phyloP scores from a whole-genome alignment of 2,888 invertebrate genomes.

The Corythucha ciliata region DNA sequence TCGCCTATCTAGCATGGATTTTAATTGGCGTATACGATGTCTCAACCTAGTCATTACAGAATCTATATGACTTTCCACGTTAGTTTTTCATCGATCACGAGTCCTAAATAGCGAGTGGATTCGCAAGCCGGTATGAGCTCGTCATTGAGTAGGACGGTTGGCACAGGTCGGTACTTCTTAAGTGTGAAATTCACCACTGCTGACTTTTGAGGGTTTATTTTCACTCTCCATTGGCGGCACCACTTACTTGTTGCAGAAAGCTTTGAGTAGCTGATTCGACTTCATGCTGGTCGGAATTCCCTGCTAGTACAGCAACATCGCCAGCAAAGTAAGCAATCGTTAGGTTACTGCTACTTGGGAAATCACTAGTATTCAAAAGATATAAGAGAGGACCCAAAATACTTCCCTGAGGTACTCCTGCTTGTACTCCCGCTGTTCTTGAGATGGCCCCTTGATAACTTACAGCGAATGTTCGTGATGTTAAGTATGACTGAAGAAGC shows the following conservation, averaged over 20 bases:
- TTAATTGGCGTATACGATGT: too few species aligned
- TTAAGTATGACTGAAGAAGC: constrained; percentile 16
- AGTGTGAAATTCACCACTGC: neutral
- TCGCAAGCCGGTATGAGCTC: too few species aligned
- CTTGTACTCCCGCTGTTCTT: constrained; percentile 2
- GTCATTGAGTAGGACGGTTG: too few species aligned
- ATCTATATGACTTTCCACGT: too few species aligned
- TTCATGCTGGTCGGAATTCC: too few species aligned
- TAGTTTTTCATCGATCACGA: too few species aligned
- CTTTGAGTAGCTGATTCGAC: too few species aligned
- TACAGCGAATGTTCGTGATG: constrained; percentile 6
- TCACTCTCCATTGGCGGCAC: constrained; percentile 3
- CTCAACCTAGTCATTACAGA: too few species aligned
- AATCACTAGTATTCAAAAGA: constrained; percentile 11
- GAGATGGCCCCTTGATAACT: neutral
- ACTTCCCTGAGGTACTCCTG: constrained; percentile 25
- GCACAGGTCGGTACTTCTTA: too few species aligned
- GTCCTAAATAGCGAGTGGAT: too few species aligned
- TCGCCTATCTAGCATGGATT: too few species aligned
- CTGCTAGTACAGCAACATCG: constrained; percentile 6
- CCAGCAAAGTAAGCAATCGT: constrained; percentile 10
- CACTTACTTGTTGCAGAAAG: neutral
- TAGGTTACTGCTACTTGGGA: constrained; percentile 1
- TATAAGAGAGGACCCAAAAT: constrained; percentile 20
- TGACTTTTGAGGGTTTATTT: constrained; percentile 10